Conservation (phyloP, 2,113 vertebrate genomes). For the Anhinga anhinga region DNA sequence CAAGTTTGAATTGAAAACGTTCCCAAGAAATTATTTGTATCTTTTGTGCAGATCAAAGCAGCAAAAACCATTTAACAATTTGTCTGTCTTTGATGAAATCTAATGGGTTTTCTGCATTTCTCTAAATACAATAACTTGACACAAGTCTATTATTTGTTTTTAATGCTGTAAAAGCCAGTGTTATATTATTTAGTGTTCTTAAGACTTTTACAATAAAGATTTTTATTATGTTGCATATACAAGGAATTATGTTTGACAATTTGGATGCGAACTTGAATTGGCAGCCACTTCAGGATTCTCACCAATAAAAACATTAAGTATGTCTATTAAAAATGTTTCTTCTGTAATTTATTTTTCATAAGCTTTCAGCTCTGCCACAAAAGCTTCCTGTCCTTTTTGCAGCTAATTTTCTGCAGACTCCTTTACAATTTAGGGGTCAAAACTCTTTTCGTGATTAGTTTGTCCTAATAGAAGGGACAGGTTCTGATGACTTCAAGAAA, state of each 20-base stretch:
- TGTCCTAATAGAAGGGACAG: background rate
- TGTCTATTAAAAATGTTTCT: conserved; percentile 55
- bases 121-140: conserved; percentile 56
- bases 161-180: conserved; percentile 54
- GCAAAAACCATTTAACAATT: conserved; percentile 57
- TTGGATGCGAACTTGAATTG: conserved; percentile 54
- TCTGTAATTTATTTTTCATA: conserved; percentile 48
- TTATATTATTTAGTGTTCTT: conserved; percentile 50
- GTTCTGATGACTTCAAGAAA: background rate
- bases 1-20: conserved; percentile 30
- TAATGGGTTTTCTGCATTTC: conserved; percentile 60
- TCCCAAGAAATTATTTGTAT: conserved; percentile 49
- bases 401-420: background rate
- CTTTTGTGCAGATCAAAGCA: conserved; percentile 61
- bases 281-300: conserved; percentile 38
- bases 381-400: conserved; percentile 11
- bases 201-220: conserved; percentile 47
- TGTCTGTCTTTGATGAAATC: conserved; percentile 63
- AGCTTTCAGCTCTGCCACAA: conserved; percentile 33
- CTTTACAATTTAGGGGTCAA: background rate
- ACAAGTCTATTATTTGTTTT: conserved; percentile 66
- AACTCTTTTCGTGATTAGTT: background rate
- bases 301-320: conserved; percentile 58
- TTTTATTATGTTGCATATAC: conserved; percentile 53
- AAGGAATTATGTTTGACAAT: conserved; percentile 67